Conservation (phyloP, 2,797 vertebrate genomes). For the Vultur gryphus region DNA sequence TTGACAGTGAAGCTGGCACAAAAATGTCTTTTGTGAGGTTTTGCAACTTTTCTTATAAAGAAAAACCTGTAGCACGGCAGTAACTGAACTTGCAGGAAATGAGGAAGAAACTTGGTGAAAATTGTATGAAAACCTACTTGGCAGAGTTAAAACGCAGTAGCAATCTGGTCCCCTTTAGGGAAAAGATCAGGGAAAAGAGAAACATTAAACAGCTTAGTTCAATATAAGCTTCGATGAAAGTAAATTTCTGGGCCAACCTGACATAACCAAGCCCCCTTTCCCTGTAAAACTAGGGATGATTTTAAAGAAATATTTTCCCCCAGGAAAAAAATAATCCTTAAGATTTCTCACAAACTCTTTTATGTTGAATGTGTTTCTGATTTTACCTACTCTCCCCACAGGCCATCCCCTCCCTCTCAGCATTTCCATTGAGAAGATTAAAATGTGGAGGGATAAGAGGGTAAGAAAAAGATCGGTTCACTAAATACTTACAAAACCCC, state of each 20-base stretch:
- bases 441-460: neutral
- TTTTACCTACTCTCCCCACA: neutral
- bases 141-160: neutral
- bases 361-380: neutral
- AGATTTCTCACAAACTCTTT: neutral
- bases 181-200: neutral
- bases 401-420: neutral
- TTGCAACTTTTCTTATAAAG: neutral
- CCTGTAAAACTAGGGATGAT: neutral
- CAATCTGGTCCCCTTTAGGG: neutral
- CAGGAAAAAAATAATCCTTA: neutral
- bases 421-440: neutral
- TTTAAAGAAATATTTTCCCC: neutral
- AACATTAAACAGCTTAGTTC: neutral
- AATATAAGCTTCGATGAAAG: neutral
- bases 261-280: neutral
- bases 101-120: neutral
- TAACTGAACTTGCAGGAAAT: neutral
- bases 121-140: neutral
- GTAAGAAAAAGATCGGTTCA: neutral
- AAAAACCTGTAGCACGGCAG: neutral
- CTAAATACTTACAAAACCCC: neutral
- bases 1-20: neutral
- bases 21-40: neutral
- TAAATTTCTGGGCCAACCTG: neutral